phyloP scores from a whole-genome alignment of 2,888 invertebrate species.

The Drosophila atripex region DNA sequence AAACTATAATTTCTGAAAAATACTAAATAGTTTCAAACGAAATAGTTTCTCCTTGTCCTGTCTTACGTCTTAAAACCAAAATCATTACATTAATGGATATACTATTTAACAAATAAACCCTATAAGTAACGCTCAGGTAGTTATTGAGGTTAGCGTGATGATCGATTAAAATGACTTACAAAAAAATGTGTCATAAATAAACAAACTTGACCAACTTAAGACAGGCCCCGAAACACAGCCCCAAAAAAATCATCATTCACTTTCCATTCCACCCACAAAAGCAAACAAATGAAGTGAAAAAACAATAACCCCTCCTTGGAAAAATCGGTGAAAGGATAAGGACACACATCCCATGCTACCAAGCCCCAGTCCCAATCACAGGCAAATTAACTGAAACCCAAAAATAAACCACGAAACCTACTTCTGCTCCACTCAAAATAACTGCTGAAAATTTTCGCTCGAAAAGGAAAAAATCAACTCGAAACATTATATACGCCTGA shows the following conservation, averaged over 20 bases:
- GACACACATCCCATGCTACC: constrained; percentile 4
- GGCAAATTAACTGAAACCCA: constrained; percentile 61
- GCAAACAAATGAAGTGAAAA: constrained; percentile 57
- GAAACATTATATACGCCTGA: constrained; percentile 67
- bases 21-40: too few species aligned
- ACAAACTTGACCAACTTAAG: constrained; percentile 10
- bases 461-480: constrained; percentile 67
- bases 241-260: constrained; percentile 20
- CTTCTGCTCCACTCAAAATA: constrained; percentile 9
- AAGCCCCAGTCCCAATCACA: constrained; percentile 12
- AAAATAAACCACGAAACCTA: constrained; percentile 35
- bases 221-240: constrained; percentile 6
- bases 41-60: too few species aligned
- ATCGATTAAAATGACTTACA: not conserved
- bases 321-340: constrained; percentile 63
- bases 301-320: constrained; percentile 1
- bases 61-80: not conserved
- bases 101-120: not conserved
- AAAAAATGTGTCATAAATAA: constrained; percentile 2
- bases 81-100: not conserved
- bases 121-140: not conserved
- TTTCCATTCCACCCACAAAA: constrained; percentile 6
- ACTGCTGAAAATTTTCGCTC: constrained; percentile 45
- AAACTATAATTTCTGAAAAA: too few species aligned
- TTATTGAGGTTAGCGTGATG: not conserved